Evolutionary conservation across 2,797 vertebrate genomes (phyloP).

Genomic region (Tokudaia tokunoshimensis): DNA sequence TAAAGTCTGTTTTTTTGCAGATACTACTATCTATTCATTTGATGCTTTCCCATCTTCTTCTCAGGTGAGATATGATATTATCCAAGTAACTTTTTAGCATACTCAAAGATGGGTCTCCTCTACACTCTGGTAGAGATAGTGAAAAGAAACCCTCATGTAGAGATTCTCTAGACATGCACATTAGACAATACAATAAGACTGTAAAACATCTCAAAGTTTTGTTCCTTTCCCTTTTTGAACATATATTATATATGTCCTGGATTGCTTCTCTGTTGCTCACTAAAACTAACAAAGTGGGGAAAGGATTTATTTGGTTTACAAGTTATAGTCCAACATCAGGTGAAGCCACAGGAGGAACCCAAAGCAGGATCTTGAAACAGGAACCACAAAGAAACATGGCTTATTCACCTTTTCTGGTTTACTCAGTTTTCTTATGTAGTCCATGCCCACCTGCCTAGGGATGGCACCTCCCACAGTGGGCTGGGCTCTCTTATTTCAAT

Average conservation of each 20-base stretch:
- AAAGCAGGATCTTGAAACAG: neutral
- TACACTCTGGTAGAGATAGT: constrained; percentile 47
- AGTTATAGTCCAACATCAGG: neutral
- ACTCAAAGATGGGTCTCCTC: neutral
- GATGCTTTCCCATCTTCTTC: neutral
- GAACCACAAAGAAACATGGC: neutral
- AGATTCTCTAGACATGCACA: neutral
- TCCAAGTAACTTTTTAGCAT: constrained; percentile 24
- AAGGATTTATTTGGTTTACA: neutral
- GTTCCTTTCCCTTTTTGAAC: neutral
- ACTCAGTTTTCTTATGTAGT: neutral
- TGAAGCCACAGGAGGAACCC: neutral
- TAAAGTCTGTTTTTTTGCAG: neutral
- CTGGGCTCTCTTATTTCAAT: neutral
- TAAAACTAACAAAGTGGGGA: neutral
- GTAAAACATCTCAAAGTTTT: constrained; percentile 42
- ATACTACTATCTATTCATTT: neutral
- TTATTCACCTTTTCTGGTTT: neutral
- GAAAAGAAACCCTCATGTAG: neutral
- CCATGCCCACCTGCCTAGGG: neutral
- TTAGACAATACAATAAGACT: constrained; percentile 15
- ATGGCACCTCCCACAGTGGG: neutral
- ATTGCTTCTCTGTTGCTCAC: neutral
- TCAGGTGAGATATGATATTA: constrained; percentile 46
- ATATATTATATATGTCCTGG: neutral